phyloP scores from a whole-genome alignment of 2,113 vertebrate genomes.

The Panthera tigris region DNA sequence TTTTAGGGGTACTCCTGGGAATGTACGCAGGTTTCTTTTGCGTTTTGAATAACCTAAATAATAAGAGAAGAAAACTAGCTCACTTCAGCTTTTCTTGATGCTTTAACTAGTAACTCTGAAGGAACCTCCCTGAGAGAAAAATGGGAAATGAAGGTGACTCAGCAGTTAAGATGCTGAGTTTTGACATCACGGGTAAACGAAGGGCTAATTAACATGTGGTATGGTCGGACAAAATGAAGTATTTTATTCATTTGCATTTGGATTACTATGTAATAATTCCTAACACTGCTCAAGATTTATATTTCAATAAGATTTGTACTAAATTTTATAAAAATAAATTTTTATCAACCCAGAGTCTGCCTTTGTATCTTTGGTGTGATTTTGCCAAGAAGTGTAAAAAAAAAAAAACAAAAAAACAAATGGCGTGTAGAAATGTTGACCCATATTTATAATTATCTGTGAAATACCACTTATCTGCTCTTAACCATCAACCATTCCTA shows the following conservation, averaged over 20 bases:
- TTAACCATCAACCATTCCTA: neutral
- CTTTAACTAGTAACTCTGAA: constrained; percentile 27
- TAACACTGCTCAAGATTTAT: constrained; percentile 83
- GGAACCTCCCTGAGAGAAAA: constrained; percentile 48
- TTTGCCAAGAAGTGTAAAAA: constrained; percentile 38
- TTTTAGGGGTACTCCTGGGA: neutral
- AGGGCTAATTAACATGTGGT: constrained; percentile 50
- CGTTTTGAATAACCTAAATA: constrained; percentile 22
- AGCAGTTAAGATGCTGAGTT: constrained; percentile 34
- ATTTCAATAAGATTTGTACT: constrained; percentile 81
- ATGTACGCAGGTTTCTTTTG: neutral
- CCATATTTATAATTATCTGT: neutral
- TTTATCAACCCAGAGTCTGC: constrained; percentile 53
- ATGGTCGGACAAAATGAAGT: constrained; percentile 69
- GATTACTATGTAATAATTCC: constrained; percentile 85
- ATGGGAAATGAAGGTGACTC: constrained; percentile 50
- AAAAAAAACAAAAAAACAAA: neutral
- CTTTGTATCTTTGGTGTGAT: constrained; percentile 39
- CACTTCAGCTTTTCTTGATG: constrained; percentile 41
- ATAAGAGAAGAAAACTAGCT: neutral
- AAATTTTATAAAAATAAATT: constrained; percentile 87
- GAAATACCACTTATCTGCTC: neutral
- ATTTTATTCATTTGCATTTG: constrained; percentile 70
- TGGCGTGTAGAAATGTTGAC: constrained; percentile 28
- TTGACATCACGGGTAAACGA: constrained; percentile 38